Base-by-base conservation (phyloP, 1,140 invertebrate genomes). In the Limonius californicus region DNA sequence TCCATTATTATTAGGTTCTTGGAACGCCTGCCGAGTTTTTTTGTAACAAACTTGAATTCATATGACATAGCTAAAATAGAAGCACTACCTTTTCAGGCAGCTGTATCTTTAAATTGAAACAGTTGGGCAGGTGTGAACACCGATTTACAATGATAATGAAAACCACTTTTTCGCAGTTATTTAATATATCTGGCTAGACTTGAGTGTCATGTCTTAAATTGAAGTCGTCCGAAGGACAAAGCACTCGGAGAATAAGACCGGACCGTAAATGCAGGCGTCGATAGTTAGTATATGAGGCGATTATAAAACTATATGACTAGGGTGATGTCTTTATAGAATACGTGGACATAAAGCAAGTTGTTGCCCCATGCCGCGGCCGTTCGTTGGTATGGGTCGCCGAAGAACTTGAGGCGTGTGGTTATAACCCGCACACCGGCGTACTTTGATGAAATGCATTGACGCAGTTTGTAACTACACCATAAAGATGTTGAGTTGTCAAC, bases 361-460 rank as follows among this genome's bases (percentile, higher is more conserved):
- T 16, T 27, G 53, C 43, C 54, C 61, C 42, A 32, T 14, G 54
- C 50, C 18, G 30, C 2, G 39, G 53, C 35, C 39, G 54, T 54
- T 61, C 35, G n/a, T n/a, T n/a, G n/a, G n/a, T 61, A 61, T 61
- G 53, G 59, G 61, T 20, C 45, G 32, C 21, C 53, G 60, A 62
- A 56, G 39, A 42, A 19, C 39, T 43, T 62, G 61, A 62, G 60
- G 53, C 21, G 61, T 62, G 61, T 53, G 45, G 57, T 59, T 59
- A 39, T 59, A 59, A 39, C 27, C 9, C 27, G 55, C 32, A 20
- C 57, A 27, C 19, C 61, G 61, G 61, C 39, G 43, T 53, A 54
- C 62, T 59, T 63, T 63, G 62, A 63, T 63, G 56, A 63, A 63
- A 14, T 45, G 62, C 56, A 43, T 55, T 63, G 56, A 60, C 62